phyloP scores from a whole-genome alignment of 1,140 invertebrate species.

The Carposina sasakii region DNA sequence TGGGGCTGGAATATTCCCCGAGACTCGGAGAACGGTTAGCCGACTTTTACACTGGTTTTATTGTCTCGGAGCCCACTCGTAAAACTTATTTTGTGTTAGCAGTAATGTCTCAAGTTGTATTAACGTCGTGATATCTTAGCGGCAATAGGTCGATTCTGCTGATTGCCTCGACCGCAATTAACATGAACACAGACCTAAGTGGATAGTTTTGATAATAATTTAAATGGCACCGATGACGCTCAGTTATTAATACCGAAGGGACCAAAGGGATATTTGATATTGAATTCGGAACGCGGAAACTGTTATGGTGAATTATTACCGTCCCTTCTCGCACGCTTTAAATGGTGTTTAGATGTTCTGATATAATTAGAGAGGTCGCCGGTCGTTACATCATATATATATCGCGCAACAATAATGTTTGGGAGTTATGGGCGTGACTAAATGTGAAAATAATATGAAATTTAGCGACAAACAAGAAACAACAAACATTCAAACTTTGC shows the following conservation, averaged over 20 bases:
- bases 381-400: constrained; percentile 13
- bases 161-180: constrained; percentile 36
- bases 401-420: constrained; percentile 11
- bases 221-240: constrained; percentile 45
- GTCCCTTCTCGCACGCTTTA: constrained; percentile 20
- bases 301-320: constrained; percentile 47
- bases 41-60: constrained; percentile 69
- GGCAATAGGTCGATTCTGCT: constrained; percentile 28
- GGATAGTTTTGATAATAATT: constrained; percentile 61
- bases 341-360: constrained; percentile 35
- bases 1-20: constrained; percentile 43
- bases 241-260: constrained; percentile 42
- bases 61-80: constrained; percentile 57
- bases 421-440: constrained; percentile 11
- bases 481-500: too few relatives aligned
- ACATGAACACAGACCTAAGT: constrained; percentile 34
- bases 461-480: not conserved
- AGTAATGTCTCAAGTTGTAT: constrained; percentile 67
- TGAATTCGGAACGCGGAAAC: constrained; percentile 43
- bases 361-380: constrained; percentile 31
- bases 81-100: constrained; percentile 58
- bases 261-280: constrained; percentile 39
- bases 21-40: constrained; percentile 52
- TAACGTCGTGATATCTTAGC: constrained; percentile 61
- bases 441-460: constrained; percentile 22